Evolutionary conservation across 2,797 vertebrate species (phyloP).

Genomic region (Pithecia hirsuta): DNA sequence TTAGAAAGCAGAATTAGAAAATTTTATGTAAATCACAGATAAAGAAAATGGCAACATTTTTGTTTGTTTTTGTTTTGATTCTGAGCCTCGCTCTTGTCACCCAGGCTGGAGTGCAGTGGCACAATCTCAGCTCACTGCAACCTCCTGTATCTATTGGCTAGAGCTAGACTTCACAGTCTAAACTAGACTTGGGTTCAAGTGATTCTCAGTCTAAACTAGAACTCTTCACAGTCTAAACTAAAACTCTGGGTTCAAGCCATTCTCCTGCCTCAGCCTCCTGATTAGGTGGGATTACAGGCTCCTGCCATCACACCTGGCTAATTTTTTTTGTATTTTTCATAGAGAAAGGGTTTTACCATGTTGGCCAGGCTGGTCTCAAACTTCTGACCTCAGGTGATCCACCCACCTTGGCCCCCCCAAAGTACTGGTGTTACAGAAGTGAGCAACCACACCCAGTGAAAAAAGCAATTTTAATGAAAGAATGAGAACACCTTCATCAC

Average conservation of each 20-base stretch:
- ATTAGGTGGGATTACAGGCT: neutral
- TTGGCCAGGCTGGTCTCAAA: neutral
- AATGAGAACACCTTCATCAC: neutral
- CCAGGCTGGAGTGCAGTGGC: neutral
- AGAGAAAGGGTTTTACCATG: neutral
- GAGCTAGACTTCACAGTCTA: too few relatives aligned
- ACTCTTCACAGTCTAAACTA: too few relatives aligned
- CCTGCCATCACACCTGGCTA: neutral
- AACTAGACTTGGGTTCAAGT: too few relatives aligned
- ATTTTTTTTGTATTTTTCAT: neutral
- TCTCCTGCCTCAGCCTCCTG: neutral
- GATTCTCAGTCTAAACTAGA: too few relatives aligned
- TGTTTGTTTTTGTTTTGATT: neutral
- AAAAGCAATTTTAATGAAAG: neutral
- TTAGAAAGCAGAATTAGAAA: conserved; percentile 17
- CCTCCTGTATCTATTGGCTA: neutral
- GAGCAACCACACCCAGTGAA: neutral
- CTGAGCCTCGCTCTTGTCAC: neutral
- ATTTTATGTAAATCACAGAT: neutral
- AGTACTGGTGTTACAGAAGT: neutral
- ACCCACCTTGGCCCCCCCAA: neutral
- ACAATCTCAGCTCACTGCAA: neutral
- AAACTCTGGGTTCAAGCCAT: neutral
- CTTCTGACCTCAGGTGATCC: neutral
- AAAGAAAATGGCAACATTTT: neutral